Percentiles rank a stretch among this genome's conserved stretches.
Evolutionary conservation across 2,888 invertebrate genomes (phyloP).

Genomic region (Trichopria drosophilae): DNA sequence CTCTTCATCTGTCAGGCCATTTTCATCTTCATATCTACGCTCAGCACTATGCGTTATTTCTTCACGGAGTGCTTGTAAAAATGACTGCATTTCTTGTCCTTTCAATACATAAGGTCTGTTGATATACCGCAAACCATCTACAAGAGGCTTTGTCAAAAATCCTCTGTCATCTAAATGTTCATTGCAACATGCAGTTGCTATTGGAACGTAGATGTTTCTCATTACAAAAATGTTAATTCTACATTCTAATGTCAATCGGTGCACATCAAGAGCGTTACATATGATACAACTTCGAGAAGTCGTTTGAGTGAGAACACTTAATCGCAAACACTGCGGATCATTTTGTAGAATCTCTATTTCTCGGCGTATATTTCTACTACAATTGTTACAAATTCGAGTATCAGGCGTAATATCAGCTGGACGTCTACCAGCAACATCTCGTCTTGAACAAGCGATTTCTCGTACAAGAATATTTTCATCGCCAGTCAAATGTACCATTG

Average conservation of each 20-base stretch:
- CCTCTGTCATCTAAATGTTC: conserved; percentile 4
- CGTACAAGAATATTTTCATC: conserved; percentile 1
- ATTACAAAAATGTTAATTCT: conserved; percentile 13
- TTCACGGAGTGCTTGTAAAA: background rate
- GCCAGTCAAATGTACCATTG: conserved; percentile 4
- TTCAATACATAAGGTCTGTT: conserved; percentile 4
- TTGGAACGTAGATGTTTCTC: conserved; percentile 13
- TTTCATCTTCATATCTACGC: background rate
- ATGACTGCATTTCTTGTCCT: background rate
- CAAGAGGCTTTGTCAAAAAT: background rate
- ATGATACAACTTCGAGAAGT: conserved; percentile 1
- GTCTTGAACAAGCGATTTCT: conserved; percentile 6
- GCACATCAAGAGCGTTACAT: background rate
- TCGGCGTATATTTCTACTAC: background rate
- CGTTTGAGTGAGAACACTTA: conserved; percentile 3
- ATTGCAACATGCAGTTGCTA: conserved; percentile 1
- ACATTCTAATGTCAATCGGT: conserved; percentile 5
- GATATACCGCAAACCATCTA: background rate
- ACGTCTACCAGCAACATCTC: background rate
- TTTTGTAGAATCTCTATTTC: conserved; percentile 7
- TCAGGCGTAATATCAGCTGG: conserved; percentile 9
- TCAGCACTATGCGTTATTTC: background rate
- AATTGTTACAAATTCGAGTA: conserved; percentile 9
- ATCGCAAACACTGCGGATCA: conserved; percentile 1
- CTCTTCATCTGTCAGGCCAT: conserved; percentile 9